These are phyloP conservation scores for Florisuga fusca DNA, from an alignment of 2,797 vertebrate genomes.

Conservation along the genomic window DNA sequence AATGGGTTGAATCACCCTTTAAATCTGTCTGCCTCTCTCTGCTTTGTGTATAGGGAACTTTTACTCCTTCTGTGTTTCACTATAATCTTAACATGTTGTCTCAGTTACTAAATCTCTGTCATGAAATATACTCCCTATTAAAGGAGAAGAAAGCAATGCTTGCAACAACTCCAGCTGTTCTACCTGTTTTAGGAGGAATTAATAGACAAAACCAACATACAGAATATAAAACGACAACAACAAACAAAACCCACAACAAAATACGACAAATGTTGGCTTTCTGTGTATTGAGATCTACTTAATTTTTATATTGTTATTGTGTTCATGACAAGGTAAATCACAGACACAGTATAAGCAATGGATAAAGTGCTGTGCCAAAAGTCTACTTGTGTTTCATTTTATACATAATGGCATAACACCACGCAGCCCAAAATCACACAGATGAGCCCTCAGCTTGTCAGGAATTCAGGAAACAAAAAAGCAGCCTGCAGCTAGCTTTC, in stretches of 20 bases:
- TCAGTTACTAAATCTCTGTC: not conserved
- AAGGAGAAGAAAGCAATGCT: not conserved
- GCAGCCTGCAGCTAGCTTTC: constrained; percentile 6
- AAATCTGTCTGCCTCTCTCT: not conserved
- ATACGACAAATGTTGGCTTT: not conserved
- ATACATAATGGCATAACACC: not conserved
- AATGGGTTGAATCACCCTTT: not conserved
- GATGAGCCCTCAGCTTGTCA: not conserved
- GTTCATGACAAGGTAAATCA: not conserved
- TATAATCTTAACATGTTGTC: not conserved
- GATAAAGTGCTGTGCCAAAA: not conserved
- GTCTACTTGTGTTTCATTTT: not conserved
- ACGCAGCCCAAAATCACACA: constrained; percentile 6
- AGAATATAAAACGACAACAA: not conserved
- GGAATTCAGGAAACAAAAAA: constrained; percentile 11
- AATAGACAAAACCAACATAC: not conserved
- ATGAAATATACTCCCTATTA: not conserved
- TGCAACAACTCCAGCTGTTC: not conserved
- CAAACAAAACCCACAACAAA: not conserved
- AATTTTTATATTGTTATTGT: not conserved
- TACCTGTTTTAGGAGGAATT: not conserved
- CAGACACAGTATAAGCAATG: not conserved
- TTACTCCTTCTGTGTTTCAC: not conserved
- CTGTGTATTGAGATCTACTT: not conserved
- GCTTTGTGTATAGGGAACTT: not conserved